Base-by-base conservation (phyloP, 2,888 invertebrate species). In the Diarsia rubi region DNA sequence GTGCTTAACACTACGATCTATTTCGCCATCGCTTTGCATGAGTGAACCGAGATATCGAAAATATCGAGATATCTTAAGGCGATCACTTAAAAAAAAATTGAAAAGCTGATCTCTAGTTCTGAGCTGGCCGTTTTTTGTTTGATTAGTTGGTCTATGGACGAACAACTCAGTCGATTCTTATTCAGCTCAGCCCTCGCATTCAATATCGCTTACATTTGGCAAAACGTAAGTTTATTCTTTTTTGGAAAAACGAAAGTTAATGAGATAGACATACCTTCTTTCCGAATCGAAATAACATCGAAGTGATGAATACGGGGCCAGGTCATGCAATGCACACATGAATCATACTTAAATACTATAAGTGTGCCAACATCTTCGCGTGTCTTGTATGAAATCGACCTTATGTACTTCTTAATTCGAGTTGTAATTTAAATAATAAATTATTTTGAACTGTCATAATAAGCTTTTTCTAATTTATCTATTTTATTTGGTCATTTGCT, bases 381-480 rank as follows among this genome's bases (percentile, higher is more conserved):
- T 8, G 44, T 12, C 57, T 49, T 44, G 37, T 42, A 37, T 24
- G 60, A 27, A 69, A 54, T 71, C 54, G 76, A 71, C 71, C 79
- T 71, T 79, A 47, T 31, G 68, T 44, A 21, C 60, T 9, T 45
- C 70, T 59, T 57, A 44, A n/a, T 66, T 57, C 31, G 2, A 31
- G 16, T 49, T 21, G 54, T 62, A 31, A 73, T 81, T 78, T 80
- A 42, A 54, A 78, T 66, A 66, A 66, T 73, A 54, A 45, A 66
- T 79, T 65, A 47, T 69, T 79, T 73, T 69, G 65, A 72, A 16
- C 60, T 73, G 66, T 79, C 73, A 47, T 64, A 76, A 73, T 82
- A 79, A 8, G 47, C 3, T 19, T 57, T 42, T 54, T 24, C 5
- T 19, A 45, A 76, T 77, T 75, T 76, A 31, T 81, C 65, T 70